phyloP scores from a whole-genome alignment of 2,797 vertebrate genomes.

The Artibeus jamaicensis region DNA sequence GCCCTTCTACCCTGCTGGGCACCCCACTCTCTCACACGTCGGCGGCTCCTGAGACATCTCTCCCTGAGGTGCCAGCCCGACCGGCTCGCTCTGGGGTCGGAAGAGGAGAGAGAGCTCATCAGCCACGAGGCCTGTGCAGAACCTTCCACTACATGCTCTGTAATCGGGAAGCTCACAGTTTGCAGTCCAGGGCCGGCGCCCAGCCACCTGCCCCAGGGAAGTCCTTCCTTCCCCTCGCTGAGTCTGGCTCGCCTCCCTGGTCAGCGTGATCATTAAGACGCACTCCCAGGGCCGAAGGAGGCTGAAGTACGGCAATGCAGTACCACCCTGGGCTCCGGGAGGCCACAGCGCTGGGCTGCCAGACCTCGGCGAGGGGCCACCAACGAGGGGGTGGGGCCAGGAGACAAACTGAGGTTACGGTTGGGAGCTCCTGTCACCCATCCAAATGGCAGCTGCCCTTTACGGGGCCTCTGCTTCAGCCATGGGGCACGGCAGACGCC shows the following conservation, averaged over 20 bases:
- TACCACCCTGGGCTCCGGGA: neutral
- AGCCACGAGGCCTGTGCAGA: neutral
- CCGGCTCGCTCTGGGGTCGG: neutral
- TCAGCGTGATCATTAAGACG: neutral
- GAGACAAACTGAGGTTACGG: neutral
- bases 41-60: neutral
- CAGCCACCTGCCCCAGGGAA: accelerated
- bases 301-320: accelerated
- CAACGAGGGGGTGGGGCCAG: neutral
- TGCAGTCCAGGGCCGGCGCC: neutral
- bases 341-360: neutral
- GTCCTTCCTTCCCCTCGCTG: neutral
- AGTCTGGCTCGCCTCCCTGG: neutral
- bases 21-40: accelerated
- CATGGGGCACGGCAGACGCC: neutral
- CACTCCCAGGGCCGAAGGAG: accelerated
- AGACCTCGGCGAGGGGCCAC: neutral
- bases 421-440: neutral
- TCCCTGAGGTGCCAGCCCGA: neutral
- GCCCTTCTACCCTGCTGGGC: neutral
- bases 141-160: neutral
- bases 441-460: neutral
- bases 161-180: neutral
- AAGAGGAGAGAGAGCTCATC: neutral
- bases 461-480: neutral